Conservation (phyloP, 2,888 invertebrate species). For the Proisotoma minuta region DNA sequence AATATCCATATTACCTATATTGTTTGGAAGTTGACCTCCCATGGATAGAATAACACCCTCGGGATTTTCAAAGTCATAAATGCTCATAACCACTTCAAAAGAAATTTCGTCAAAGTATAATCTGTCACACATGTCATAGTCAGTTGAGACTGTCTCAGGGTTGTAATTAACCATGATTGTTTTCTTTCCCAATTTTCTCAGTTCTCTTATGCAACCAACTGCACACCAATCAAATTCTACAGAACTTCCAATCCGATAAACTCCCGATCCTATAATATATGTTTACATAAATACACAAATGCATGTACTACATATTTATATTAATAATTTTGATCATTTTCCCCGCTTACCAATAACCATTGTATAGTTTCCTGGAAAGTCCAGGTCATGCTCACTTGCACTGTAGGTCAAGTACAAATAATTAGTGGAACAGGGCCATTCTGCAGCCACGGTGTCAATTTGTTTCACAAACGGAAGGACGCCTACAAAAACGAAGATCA, state of each 20-base stretch:
- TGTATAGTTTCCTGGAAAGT: constrained; percentile 68
- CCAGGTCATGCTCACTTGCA: constrained; percentile 72
- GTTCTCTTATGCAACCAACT: constrained; percentile 88
- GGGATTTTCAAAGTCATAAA: constrained; percentile 88
- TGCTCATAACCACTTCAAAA: constrained; percentile 93
- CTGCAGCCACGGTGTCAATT: constrained; percentile 98
- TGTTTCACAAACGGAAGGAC: constrained; percentile 88
- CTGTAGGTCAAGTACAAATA: constrained; percentile 98
- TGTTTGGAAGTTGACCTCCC: constrained; percentile 98
- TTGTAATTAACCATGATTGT: constrained; percentile 97
- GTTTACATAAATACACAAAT: constrained; percentile 43
- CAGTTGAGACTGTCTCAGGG: constrained; percentile 85
- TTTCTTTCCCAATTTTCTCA: constrained; percentile 76
- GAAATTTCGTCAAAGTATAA: constrained; percentile 99
- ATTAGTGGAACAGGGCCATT: constrained; percentile 98
- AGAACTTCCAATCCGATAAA: constrained; percentile 95
- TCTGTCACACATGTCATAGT: constrained; percentile 98
- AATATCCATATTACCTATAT: too few relatives aligned
- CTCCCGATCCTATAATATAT: constrained; percentile 65
- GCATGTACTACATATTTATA: background rate
- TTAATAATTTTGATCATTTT: background rate
- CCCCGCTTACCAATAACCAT: constrained; percentile 80
- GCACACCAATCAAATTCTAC: constrained; percentile 99
- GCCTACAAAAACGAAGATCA: constrained; percentile 51
- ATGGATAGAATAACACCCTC: constrained; percentile 92